Base-by-base conservation (phyloP, 1,140 invertebrate species). In the Mya arenaria region DNA sequence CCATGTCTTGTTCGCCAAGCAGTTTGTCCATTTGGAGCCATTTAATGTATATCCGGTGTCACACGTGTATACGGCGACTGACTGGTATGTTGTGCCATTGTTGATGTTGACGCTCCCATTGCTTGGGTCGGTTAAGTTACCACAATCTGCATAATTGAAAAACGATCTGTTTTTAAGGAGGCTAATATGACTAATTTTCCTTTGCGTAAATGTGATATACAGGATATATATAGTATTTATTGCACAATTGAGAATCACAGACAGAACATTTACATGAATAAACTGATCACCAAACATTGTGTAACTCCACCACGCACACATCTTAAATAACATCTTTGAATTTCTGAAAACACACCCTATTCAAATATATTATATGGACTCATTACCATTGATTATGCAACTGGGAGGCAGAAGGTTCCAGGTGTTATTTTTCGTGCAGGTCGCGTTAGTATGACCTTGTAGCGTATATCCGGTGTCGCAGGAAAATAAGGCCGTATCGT, bases 1-100 rank as follows among this genome's bases (percentile, higher is more conserved):
- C 71, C 71, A 73, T 15, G 71, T 52, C 10, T 48, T 52, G 6
- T 34, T 58, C 10, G 52, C 48, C 36, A 56, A 73, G 58, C 71
- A 73, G 10, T 37, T 36, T 4, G 48, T 19, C 13, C 48, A 23
- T 5, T 37, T 37, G 10, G 2, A 34, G 17, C 71, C 71, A 58
- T 23, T 34, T 28, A 73, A 23, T 32, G 19, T 73, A 23, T 73
- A 73, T 34, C 52, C 71, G 19, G 37, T 34, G 23, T 73, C 5
- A 58, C 71, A 73, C 13, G 41, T 37, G 71, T 73, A 73, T 5
- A 2, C n/a, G n/a, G 71, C 71, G 44, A 23, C 34, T 3, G 48
- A 25, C 28, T 28, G n/a, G 37, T 58, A 73, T 39, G 32, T 58
- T n/a, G 71, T 73, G 36, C 71, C 71, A n/a, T 34, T 19, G 10